Base-by-base conservation (phyloP, 2,797 vertebrate genomes). In the Urosaurus nigricauda region DNA sequence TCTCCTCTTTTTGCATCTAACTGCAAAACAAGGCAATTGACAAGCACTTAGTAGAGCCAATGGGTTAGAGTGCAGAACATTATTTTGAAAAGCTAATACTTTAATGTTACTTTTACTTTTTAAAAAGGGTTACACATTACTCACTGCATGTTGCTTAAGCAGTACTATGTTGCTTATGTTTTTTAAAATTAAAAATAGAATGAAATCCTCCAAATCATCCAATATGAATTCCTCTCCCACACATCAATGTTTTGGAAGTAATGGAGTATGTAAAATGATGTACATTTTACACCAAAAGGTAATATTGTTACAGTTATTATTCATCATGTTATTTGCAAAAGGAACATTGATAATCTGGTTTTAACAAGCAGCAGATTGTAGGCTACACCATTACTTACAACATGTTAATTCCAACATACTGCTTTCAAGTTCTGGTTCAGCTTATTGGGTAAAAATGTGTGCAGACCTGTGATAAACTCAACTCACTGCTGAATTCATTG, bases 401-500 rank as follows among this genome's bases (percentile, higher is more conserved):
- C 29, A 32, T 13, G 13, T 9, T 13, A 47, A 13, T 77, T 77
- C 17, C 43, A 47, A 77, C 40, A 47, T 12, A 29, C 12, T 29
- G 4, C 74, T 77, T 77, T 12, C 24, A 47, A 77, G 43, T 26
- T 47, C 40, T 47, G 9, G 43, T 77, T 77, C 40, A 47, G 70
- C 17, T 86, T 51, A 3, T 24, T 70, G 26, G 51, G 12, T n/a
- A 56, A 83, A 37, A 51, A 19, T 21, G 21, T 83, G 56, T 56
- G 29, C 21, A 74, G 24, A 16, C 8, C 29, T 63, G 40, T 74
- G 56, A 40, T 92, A 91, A 92, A 93, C 89, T 63, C 87, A 86
- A 78, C 43, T 91, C 79, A 94, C 89, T 88, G 92, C 92, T 90
- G n/a, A 82, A 43, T 60, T 74, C 40, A 13, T 0, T 47, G 56